Conservation (phyloP, 2,797 vertebrate species). For the Myiotriccus ornatus region DNA sequence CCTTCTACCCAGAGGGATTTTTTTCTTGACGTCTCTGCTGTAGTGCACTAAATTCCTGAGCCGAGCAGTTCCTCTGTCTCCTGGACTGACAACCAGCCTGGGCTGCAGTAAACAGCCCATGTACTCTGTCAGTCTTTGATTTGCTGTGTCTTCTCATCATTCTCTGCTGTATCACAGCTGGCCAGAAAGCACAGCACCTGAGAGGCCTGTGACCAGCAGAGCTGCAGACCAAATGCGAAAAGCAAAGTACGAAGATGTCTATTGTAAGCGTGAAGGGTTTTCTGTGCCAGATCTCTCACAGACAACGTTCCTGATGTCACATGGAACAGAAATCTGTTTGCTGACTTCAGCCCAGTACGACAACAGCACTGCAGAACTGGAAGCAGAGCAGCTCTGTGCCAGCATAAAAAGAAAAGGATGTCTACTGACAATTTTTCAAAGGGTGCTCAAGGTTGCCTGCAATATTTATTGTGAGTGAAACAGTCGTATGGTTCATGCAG, state of each 20-base stretch:
- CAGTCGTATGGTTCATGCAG: neutral
- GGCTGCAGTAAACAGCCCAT: neutral
- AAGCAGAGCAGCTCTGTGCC: neutral
- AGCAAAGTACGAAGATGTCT: neutral
- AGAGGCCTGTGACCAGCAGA: neutral
- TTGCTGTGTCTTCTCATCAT: neutral
- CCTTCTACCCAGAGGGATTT: neutral
- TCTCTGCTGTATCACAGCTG: neutral
- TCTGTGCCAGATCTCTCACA: neutral
- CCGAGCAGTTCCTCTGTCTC: neutral
- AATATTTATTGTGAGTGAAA: neutral
- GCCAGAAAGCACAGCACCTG: neutral
- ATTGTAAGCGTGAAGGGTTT: neutral
- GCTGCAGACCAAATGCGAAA: neutral
- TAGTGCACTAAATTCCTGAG: neutral
- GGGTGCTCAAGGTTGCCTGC: neutral
- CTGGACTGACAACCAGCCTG: neutral
- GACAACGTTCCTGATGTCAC: neutral
- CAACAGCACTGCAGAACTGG: neutral
- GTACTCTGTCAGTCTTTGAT: neutral
- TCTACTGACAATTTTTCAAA: neutral
- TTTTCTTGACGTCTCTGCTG: neutral
- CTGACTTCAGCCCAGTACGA: neutral
- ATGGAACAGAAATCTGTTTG: neutral
- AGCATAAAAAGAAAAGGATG: neutral